phyloP scores from a whole-genome alignment of 2,113 vertebrate genomes.

The Crotalus viridis region DNA sequence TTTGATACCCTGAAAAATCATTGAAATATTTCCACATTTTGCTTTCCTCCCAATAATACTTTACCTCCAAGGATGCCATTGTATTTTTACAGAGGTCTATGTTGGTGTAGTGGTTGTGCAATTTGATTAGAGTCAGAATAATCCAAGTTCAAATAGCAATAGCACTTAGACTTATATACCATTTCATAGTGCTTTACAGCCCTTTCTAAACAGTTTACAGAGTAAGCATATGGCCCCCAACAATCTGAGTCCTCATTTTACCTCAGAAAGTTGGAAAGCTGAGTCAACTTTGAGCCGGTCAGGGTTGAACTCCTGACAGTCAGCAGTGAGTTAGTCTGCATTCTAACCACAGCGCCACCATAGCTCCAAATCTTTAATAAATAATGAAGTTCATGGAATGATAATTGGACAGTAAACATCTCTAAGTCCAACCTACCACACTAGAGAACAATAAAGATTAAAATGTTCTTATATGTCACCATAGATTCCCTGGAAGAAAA shows the following conservation, averaged over 20 bases:
- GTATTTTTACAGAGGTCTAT: background rate
- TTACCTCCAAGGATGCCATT: background rate
- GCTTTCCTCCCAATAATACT: background rate
- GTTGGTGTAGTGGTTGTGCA: background rate
- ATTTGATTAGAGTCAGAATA: too few relatives aligned
- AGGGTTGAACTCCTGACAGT: background rate
- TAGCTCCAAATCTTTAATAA: background rate
- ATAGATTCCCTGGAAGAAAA: background rate
- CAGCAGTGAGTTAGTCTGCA: background rate
- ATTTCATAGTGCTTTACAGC: background rate
- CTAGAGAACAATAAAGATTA: background rate
- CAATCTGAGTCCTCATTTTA: background rate
- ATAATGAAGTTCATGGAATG: background rate
- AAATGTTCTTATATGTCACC: background rate
- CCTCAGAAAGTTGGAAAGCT: background rate
- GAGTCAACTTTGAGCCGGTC: background rate
- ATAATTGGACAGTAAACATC: background rate
- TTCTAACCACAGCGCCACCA: background rate
- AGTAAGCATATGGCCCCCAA: background rate
- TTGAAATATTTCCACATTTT: background rate
- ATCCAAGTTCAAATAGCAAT: background rate
- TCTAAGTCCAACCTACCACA: background rate
- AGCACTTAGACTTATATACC: background rate
- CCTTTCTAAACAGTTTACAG: background rate
- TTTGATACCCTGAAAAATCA: background rate